These are phyloP conservation scores for Pachymerium ferrugineum DNA, from an alignment of 2,888 invertebrate species.

Conservation along the genomic window DNA sequence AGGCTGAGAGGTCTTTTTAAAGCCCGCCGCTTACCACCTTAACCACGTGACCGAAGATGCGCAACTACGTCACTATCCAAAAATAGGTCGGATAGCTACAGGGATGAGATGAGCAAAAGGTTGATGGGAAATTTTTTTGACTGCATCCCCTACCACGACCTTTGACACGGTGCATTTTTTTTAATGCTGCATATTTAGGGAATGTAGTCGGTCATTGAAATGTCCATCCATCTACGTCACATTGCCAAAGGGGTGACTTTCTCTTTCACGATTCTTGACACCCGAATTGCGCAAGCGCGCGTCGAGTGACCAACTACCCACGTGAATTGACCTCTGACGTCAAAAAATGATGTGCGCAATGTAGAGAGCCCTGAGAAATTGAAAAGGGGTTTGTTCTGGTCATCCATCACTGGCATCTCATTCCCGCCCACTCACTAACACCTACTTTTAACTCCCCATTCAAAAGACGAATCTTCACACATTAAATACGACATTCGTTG, in stretches of 20 bases:
- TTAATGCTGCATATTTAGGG: neutral
- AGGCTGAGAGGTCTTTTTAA: conserved; percentile 17
- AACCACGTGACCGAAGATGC: conserved; percentile 17
- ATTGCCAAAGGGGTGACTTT: conserved; percentile 7
- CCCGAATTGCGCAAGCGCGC: neutral
- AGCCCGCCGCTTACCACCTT: neutral
- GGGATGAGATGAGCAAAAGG: conserved; percentile 2
- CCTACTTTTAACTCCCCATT: neutral
- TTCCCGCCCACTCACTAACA: neutral
- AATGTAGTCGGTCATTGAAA: neutral
- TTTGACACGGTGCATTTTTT: neutral
- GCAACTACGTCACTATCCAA: conserved; percentile 12
- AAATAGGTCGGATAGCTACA: conserved; percentile 14
- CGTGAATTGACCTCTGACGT: conserved; percentile 12
- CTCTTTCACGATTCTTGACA: neutral
- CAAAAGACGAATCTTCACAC: conserved; percentile 5
- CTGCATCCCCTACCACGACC: neutral
- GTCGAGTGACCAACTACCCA: conserved; percentile 8
- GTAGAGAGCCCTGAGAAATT: conserved; percentile 17
- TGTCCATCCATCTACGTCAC: neutral
- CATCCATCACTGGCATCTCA: neutral
- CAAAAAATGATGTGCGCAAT: neutral
- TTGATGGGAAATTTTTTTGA: neutral
- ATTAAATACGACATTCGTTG: conserved; percentile 16
- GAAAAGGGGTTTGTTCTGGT: neutral